Conservation (phyloP, 2,888 invertebrate genomes). For the Tenodera sinensis region DNA sequence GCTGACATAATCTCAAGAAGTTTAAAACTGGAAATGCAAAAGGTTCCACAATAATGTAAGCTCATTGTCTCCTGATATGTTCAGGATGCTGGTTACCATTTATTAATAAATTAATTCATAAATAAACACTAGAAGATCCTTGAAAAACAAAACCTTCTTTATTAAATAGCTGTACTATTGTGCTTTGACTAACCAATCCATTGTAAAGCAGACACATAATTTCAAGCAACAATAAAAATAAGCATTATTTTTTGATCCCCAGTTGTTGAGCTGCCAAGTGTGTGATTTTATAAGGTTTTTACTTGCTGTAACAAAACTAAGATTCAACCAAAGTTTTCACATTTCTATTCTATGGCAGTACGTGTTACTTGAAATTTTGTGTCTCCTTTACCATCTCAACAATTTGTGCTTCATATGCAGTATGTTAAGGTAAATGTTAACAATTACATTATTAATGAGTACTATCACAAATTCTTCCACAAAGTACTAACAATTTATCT, state of each 20-base stretch:
- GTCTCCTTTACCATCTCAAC: not conserved
- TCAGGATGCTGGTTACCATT: constrained; percentile 20
- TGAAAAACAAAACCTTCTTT: not conserved
- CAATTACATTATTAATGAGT: not conserved
- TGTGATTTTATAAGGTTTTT: no score
- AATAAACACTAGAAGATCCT: not conserved
- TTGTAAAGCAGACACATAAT: not conserved
- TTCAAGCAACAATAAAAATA: not conserved
- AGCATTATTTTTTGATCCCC: no score
- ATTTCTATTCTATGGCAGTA: not conserved
- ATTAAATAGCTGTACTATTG: not conserved
- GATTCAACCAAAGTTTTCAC: no score
- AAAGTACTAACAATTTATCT: not conserved
- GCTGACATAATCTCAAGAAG: not conserved
- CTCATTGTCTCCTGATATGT: constrained; percentile 23
- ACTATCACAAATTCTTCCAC: not conserved
- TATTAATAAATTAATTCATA: constrained; percentile 14
- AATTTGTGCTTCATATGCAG: not conserved
- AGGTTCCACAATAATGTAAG: constrained; percentile 14
- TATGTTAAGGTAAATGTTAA: not conserved
- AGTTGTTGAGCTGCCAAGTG: no score
- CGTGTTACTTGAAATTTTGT: not conserved
- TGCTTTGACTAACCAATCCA: not conserved
- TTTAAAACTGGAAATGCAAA: constrained; percentile 11
- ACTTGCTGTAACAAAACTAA: no score